Percentiles rank a stretch among this genome's conserved stretches.
phyloP scores from a whole-genome alignment of 2,888 invertebrate species.

The Ophonus ardosiacus region DNA sequence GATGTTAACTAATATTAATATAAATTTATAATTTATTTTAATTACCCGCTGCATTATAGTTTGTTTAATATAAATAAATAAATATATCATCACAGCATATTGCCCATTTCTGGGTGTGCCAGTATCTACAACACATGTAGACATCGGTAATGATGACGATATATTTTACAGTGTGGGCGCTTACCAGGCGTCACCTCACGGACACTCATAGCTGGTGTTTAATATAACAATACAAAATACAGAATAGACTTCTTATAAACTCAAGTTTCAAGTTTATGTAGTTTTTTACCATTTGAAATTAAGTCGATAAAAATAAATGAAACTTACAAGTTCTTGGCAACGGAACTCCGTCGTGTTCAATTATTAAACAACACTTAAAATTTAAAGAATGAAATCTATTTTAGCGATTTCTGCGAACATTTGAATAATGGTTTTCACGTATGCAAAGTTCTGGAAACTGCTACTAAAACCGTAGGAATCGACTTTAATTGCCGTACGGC shows the following conservation, averaged over 20 bases:
- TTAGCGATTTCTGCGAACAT: background rate
- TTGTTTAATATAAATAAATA: too few species aligned
- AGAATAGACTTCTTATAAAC: background rate
- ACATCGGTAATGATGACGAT: too few species aligned
- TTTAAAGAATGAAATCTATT: background rate
- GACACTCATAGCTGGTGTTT: too few species aligned
- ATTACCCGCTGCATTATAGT: too few species aligned
- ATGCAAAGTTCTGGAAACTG: constrained; percentile 13
- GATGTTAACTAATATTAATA: too few species aligned
- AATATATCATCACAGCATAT: too few species aligned
- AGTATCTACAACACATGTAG: too few species aligned
- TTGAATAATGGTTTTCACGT: background rate
- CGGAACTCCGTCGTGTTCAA: background rate
- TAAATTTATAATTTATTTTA: too few species aligned
- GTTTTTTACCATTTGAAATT: background rate
- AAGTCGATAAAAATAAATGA: background rate
- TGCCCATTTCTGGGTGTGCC: too few species aligned
- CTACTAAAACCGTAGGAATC: background rate
- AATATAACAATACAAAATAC: background rate
- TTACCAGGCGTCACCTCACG: too few species aligned
- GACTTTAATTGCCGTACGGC: constrained; percentile 20
- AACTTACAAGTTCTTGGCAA: background rate
- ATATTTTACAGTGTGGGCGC: too few species aligned
- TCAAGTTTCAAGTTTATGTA: background rate
- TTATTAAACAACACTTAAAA: background rate